A percentile compares a stretch with the other conserved stretches of the same genome.
Evolutionary conservation across 2,113 vertebrate species (phyloP).

Genomic region (Alosa alosa): DNA sequence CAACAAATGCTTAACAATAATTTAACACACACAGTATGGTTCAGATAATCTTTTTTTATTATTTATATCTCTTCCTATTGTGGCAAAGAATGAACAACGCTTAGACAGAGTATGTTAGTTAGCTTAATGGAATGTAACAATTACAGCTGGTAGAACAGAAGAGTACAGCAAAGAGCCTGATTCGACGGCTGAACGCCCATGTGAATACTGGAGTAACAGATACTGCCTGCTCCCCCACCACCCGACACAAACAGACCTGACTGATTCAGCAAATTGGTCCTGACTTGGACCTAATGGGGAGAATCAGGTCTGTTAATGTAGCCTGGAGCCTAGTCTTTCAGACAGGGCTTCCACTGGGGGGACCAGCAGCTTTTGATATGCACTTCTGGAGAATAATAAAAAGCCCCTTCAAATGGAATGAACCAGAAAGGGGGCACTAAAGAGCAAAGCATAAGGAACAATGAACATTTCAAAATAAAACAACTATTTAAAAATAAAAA

Average conservation of each 20-base stretch:
- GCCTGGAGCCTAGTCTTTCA: neutral
- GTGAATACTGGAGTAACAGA: neutral
- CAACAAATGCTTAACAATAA: neutral
- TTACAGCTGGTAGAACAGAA: neutral
- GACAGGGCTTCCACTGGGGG: neutral
- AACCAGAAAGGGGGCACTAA: neutral
- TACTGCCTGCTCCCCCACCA: neutral
- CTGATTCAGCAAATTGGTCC: neutral
- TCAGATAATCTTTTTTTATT: neutral
- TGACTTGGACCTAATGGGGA: neutral
- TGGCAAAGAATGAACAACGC: slow-evolving; percentile 7
- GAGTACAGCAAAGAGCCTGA: neutral
- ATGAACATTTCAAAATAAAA: neutral
- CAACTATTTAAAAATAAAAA: neutral
- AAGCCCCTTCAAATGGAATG: neutral
- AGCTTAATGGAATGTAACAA: slow-evolving; percentile 7
- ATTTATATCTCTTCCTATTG: neutral
- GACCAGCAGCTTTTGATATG: neutral
- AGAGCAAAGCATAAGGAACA: neutral
- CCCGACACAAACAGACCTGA: no score
- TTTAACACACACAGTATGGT: neutral
- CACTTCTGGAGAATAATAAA: neutral
- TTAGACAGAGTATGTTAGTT: slow-evolving; percentile 11
- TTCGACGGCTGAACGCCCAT: neutral
- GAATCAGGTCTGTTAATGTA: neutral